Evolutionary conservation across 2,113 vertebrate genomes (phyloP), one percentile per base, ranked within the genome.

Genomic region (Phoxinus phoxinus): DNA sequence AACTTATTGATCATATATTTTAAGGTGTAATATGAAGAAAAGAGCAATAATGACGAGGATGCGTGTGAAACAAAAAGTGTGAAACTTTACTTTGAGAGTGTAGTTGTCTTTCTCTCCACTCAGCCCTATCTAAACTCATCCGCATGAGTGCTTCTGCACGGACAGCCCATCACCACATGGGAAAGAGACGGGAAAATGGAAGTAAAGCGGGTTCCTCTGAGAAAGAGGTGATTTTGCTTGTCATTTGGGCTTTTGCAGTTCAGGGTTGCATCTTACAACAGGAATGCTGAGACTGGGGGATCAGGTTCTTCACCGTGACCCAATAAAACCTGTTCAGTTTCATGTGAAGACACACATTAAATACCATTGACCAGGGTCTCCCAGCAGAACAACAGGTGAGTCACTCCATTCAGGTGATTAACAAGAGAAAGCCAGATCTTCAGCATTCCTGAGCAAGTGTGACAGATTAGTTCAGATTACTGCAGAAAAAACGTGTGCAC

Each of bases 381-480:
- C 1, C 30, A 21, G 67, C 32, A 71, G 19, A 41, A 71, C 67
- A 12, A 23, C 67, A 71, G 35, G 1, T 41, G 32, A 72, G 32
- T 44, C 67, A 15, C 6, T 58, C 30, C 19, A 3, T 27, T 17
- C 46, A 25, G 71, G 6, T 76, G 48, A 37, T 48, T 85, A 6
- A 84, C 21, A 73, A 27, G 15, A 90, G 88, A 87, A 87, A 92
- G 92, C 89, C 81, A 32, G 86, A 86, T 15, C 3, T 69, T 83
- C 91, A 35, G 85, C 81, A 92, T 93, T 90, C 90, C 80, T 82
- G 10, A 74, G 32, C 8, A 83, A 71, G 4, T n/a, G 2, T 5
- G 19, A 23, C 32, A 10, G 67, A 27, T 56, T 30, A 27, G n/a
- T 53, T 23, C 51, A 53, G 30, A 73, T 56, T 25, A 12, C 12